A percentile compares a stretch with the other conserved stretches of the same genome.
Evolutionary conservation across 2,888 invertebrate species (phyloP).

Genomic region (Nebria salina): DNA sequence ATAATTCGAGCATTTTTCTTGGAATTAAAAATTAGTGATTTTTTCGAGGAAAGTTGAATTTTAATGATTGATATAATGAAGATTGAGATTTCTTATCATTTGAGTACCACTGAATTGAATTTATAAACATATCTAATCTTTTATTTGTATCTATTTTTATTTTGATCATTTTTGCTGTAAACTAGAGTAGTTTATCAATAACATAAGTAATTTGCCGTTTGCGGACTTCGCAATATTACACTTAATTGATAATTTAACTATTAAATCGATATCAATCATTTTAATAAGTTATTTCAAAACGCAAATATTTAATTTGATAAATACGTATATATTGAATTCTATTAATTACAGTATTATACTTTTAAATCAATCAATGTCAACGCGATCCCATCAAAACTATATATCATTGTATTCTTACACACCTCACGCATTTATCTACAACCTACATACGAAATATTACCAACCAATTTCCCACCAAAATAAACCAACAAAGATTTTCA

Average conservation of each 20-base stretch:
- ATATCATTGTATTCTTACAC: too few relatives aligned
- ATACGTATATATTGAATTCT: background rate
- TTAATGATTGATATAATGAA: background rate
- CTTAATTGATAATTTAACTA: slow-evolving; percentile 1
- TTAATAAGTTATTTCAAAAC: background rate
- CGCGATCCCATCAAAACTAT: too few relatives aligned
- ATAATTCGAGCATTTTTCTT: too few relatives aligned
- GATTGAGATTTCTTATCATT: background rate
- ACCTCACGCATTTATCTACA: too few relatives aligned
- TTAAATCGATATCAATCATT: background rate
- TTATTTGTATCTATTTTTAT: background rate
- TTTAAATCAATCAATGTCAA: too few relatives aligned
- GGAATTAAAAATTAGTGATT: too few relatives aligned
- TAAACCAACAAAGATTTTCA: background rate
- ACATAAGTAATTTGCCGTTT: background rate
- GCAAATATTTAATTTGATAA: background rate
- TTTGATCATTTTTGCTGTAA: background rate
- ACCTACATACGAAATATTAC: too few relatives aligned
- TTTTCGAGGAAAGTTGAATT: background rate
- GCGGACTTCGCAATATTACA: background rate
- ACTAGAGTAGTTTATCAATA: background rate
- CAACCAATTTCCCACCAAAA: background rate
- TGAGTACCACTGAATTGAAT: background rate
- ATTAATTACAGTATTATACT: background rate
- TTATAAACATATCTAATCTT: background rate